Base-by-base conservation (phyloP, 2,888 invertebrate species). In the Luperina nickerlii region DNA sequence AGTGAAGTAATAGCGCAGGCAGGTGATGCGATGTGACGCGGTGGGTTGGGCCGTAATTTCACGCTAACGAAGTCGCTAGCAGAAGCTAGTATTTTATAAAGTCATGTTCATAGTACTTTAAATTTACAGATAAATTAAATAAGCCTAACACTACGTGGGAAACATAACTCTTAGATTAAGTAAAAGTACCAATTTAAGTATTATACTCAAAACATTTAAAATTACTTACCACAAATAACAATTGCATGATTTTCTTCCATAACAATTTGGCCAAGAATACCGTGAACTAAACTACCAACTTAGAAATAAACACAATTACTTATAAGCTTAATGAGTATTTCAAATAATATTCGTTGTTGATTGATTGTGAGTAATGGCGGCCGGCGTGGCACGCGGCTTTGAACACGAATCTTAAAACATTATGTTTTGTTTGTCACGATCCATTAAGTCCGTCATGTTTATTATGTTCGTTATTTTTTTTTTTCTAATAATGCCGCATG, bases 291-390 rank as follows among this genome's bases (percentile, higher is more conserved):
- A 73, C 69, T 57, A 24, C 54, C 48, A 18, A 74, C 63, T 69
- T 81, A 82, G 66, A 79, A 82, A 81, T 69, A 85, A 77, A 67
- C 74, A 71, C 75, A 77, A 85, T 86, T 74, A 85, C 73, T 85
- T 85, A 57, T 85, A 68, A 78, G 54, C 60, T 57, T 76, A 77
- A 80, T 87, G 74, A 79, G 80, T 77, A 77, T 78, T 74, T 69
- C 73, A 62, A 84, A 76, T 81, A 76, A 82, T 85, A 79, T 88
- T 82, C 67, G 77, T 74, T 27, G 76, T 69, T 87, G 87, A 89
- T 87, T 81, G 89, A 87, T 88, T 84, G 84, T 84, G 82, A 87
- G n/a, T 82, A 84, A 87, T 87, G 77, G 70, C n/a, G 62, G 67
- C 15, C n/a, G 63, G 67, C 54, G 73, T 63, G 66, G 66, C 82